phyloP scores from a whole-genome alignment of 2,113 vertebrate genomes.

The Brachypteracias leptosomus region DNA sequence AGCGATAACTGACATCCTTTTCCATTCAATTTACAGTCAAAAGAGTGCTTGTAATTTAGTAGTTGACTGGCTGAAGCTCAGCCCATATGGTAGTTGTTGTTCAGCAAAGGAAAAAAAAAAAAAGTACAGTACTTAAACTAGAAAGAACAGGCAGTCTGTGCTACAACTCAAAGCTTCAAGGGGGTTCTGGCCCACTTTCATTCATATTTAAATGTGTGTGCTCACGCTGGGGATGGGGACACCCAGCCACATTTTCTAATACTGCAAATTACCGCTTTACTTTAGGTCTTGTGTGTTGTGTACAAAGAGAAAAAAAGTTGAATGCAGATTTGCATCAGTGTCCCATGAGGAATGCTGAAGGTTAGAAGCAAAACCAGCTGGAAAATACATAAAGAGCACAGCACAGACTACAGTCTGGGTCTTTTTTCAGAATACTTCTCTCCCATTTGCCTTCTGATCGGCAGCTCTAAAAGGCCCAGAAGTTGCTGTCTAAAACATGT shows the following conservation, averaged over 20 bases:
- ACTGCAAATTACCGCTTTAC: conserved; percentile 1
- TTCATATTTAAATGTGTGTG: conserved; percentile 46
- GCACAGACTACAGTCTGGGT: not conserved
- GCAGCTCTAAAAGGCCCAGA: not conserved
- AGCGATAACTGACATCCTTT: conserved; percentile 69
- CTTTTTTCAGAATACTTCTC: not conserved
- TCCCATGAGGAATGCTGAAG: conserved; percentile 26
- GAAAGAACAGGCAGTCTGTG: conserved; percentile 51
- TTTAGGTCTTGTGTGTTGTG: not conserved
- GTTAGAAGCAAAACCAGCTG: conserved; percentile 53
- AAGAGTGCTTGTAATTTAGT: conserved; percentile 67
- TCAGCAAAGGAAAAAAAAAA: not conserved
- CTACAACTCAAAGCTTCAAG: conserved; percentile 20
- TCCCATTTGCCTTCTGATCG: not conserved
- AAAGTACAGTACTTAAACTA: conserved; percentile 26
- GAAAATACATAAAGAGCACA: conserved; percentile 27
- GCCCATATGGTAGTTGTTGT: conserved; percentile 72
- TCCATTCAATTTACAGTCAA: conserved; percentile 70
- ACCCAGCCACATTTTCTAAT: not conserved
- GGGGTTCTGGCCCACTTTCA: conserved; percentile 30
- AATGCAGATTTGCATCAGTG: conserved; percentile 10
- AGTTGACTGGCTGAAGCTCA: conserved; percentile 67
- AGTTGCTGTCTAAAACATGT: not conserved
- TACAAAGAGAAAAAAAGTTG: not conserved
- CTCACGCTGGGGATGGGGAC: not conserved